These are phyloP conservation scores for Trichonephila clavipes DNA, from an alignment of 1,140 invertebrate genomes.

Conservation along the genomic window DNA sequence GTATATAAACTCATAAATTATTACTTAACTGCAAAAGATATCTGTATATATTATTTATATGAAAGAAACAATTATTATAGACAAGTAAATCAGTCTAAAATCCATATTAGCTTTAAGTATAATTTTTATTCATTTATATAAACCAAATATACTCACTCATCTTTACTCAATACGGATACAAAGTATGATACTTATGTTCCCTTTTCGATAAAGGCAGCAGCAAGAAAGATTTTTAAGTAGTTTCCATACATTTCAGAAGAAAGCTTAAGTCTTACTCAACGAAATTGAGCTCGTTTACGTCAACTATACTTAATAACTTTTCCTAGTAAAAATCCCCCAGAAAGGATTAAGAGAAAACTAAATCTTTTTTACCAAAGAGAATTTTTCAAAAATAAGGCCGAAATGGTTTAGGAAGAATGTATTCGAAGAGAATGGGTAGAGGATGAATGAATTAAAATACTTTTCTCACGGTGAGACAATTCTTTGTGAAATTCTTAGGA, in stretches of 20 bases:
- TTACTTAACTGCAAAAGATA: no score
- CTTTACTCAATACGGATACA: neutral
- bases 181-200: neutral
- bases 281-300: constrained; percentile 44
- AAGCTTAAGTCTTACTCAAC: constrained; percentile 29
- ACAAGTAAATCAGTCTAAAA: neutral
- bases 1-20: no score
- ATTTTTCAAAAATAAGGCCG: neutral
- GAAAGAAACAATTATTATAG: no score
- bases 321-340: constrained; percentile 24
- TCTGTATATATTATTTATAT: no score
- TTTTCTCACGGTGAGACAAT: neutral
- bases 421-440: neutral
- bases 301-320: constrained; percentile 39
- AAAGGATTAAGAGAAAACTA: constrained; percentile 11
- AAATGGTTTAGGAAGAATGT: neutral
- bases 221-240: neutral
- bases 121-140: neutral
- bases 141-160: neutral
- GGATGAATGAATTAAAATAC: neutral
- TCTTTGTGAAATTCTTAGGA: neutral
- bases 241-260: neutral
- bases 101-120: neutral
- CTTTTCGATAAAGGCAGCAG: neutral
- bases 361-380: neutral